Evolutionary conservation across 2,888 invertebrate species (phyloP), one percentile per base, ranked within the genome.

Genomic region (Hoplodrina blanda): DNA sequence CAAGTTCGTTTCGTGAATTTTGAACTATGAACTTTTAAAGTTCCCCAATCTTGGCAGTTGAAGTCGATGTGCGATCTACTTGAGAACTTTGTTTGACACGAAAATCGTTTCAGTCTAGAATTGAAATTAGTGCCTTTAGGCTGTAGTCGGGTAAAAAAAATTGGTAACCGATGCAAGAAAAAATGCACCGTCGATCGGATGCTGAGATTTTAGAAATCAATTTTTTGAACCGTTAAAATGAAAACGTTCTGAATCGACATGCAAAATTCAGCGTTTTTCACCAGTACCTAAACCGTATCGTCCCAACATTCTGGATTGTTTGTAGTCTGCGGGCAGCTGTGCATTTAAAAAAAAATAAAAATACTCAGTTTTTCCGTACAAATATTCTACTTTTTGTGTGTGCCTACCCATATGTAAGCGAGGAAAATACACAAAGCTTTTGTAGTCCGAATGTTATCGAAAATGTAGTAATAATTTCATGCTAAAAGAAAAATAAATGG

Each of bases 61-160:
- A 83, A 82, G 83, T 82, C 73, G 76, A 78, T 71, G 80, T 87
- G 77, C 69, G 78, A 84, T 81, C 81, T 70, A 80, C 85, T 88
- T 82, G 69, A 79, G 59, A 90, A 88, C 80, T 91, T 89, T 75
- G 53, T 76, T 83, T 54, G 78, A 90, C 91, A 90, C 69, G 91
- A 85, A 88, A 91, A 89, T 79, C 89, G 86, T 90, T 91, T 91
- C 79, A 90, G 78, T 68, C 50, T 50, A 67, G 64, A 53, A 37
- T 63, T 79, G 56, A 60, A 79, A 72, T 41, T 41, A 41, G 11
- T 1, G 0, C 41, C 46, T 17, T 46, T 46, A 6, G 4, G 15
- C 46, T 17, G 46, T 17, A 46, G 46, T 15, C 46, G 17, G 8
- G 13, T 17, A 76, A 80, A 78, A 50, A 67, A 64, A 30, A 15